phyloP scores from a whole-genome alignment of 92 coral and sea anemone genomes.

The Chrysogorgia sp. region DNA sequence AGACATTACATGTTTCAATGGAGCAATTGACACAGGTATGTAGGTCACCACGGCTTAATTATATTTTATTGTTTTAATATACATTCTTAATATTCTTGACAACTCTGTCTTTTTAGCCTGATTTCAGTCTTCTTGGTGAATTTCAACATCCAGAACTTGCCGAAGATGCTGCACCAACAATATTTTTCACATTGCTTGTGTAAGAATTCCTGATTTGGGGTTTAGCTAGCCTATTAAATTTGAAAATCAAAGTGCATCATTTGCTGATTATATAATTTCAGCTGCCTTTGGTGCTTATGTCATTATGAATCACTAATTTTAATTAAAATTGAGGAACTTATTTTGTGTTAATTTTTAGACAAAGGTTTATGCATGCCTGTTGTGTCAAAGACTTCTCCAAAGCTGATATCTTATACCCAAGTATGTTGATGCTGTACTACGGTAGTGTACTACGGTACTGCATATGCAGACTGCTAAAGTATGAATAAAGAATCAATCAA shows the following conservation, averaged over 20 bases:
- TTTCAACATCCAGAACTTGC: conserved; percentile 78
- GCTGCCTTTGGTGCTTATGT: no score
- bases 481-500: background rate
- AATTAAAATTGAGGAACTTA: background rate
- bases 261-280: background rate
- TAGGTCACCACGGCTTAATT: background rate
- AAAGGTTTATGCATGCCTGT: conserved; percentile 85
- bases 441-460: background rate
- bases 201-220: conserved; percentile 48
- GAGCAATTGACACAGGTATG: conserved; percentile 85
- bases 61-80: conserved; percentile 1
- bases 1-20: conserved; percentile 59
- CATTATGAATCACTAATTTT: background rate
- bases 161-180: conserved; percentile 72
- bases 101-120: conserved; percentile 62
- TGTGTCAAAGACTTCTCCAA: conserved; percentile 77
- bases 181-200: conserved; percentile 73
- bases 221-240: no score
- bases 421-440: no score
- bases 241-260: no score
- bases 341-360: conserved; percentile 52
- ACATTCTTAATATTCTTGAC: background rate
- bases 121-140: conserved; percentile 68
- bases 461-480: background rate
- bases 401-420: conserved; percentile 71